Base-by-base conservation (phyloP, 2,888 invertebrate species). In the Pelosia muscerda region DNA sequence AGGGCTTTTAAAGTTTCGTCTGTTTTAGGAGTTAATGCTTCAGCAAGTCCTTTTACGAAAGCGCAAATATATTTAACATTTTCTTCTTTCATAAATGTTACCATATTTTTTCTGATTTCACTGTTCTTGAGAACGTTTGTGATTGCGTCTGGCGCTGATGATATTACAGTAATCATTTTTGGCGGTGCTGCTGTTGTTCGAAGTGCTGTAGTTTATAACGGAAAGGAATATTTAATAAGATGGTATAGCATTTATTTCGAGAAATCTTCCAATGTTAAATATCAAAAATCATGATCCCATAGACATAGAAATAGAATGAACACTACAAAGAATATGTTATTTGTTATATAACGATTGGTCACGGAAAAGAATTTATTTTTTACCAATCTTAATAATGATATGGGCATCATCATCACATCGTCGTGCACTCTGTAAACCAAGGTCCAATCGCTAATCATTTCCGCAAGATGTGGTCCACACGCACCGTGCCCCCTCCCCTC, bases 1-100 rank as follows among this genome's bases (percentile, higher is more conserved):
- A 63, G 31, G 10, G 23, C 63, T 15, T 23, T 54, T 10, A 63
- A 2, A 15, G 54, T 28, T 31, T 63, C 54, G 5, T 63, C 23
- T 15, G 23, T 13, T 63, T 63, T 63, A 19, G 5, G 31, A 22
- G 11, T 1, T 10, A 54, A 2, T 54, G 19, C 22, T 31, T 54
- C 63, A 19, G 23, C 10, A 15, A 63, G 9, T 19, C 54, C 54
- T 34, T 63, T 54, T 10, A 23, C 19, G 25, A 63, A 63, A 19
- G 19, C 63, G 22, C 63, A 54, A 54, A 10, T 31, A 23, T 63
- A 63, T 63, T 63, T 63, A 5, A 63, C 54, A 19, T 34, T 15
- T 54, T 63, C 54, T 19, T 53, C 26, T 2, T 34, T 15, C 54
- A 63, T 63, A 9, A 31, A 63, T 5, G 22, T 10, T 15, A 54